phyloP scores from a whole-genome alignment of 2,113 vertebrate species.

The Oxyura jamaicensis region DNA sequence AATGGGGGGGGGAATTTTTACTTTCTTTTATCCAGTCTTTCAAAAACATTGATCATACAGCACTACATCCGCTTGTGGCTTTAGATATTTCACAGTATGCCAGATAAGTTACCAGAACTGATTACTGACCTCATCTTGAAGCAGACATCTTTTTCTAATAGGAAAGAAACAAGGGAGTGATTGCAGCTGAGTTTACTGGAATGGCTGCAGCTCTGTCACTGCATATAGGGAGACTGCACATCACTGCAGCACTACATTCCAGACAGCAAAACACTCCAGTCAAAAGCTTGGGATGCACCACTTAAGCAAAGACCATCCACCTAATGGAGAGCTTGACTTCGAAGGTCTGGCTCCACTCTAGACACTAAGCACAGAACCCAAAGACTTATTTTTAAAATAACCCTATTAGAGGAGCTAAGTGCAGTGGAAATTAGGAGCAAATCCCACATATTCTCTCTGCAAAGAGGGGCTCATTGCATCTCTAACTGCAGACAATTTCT shows the following conservation, averaged over 20 bases:
- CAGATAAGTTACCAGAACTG: neutral
- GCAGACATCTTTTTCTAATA: neutral
- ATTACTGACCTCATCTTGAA: neutral
- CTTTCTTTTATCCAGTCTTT: neutral
- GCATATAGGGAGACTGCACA: neutral
- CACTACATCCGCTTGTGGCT: neutral
- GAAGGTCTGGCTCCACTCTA: neutral
- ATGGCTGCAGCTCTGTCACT: neutral
- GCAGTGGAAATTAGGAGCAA: slow-evolving; percentile 46
- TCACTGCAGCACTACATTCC: neutral
- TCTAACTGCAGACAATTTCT: slow-evolving; percentile 8
- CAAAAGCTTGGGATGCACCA: neutral
- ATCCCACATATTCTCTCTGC: neutral
- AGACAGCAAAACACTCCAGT: neutral
- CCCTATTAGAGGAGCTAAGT: neutral
- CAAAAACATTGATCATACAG: neutral
- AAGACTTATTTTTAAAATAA: neutral
- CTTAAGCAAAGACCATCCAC: neutral
- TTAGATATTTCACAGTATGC: neutral
- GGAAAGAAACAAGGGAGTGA: neutral
- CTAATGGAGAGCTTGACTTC: neutral
- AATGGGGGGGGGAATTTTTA: neutral
- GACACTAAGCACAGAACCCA: neutral
- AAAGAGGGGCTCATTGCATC: neutral
- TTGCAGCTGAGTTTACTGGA: neutral